Percentiles rank a stretch among this genome's conserved stretches.
Conservation (phyloP, 2,888 invertebrate genomes). For the Tanaodytes sp. region DNA sequence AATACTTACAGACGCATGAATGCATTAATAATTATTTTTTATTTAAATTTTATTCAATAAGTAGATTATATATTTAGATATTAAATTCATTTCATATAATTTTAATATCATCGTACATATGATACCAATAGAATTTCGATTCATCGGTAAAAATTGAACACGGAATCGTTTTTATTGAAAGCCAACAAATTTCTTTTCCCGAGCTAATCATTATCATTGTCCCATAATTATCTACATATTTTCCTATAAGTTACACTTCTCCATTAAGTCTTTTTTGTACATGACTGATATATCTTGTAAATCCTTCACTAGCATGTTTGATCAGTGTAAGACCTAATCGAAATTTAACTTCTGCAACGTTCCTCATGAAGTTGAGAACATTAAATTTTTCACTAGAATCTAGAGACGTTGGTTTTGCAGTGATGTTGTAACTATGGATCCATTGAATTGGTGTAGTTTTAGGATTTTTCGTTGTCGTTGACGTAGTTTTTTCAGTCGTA, state of each 20-base stretch:
- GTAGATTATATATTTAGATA: too few species aligned
- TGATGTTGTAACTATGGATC: conserved; percentile 50
- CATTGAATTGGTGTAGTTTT: conserved; percentile 59
- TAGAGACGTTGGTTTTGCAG: conserved; percentile 55
- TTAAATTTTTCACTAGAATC: conserved; percentile 59
- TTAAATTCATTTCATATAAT: too few species aligned
- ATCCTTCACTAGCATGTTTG: conserved; percentile 79
- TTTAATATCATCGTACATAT: too few species aligned
- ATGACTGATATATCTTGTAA: conserved; percentile 79
- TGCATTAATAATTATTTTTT: too few species aligned
- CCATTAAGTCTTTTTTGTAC: conserved; percentile 75
- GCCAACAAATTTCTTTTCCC: too few species aligned
- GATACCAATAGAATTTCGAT: too few species aligned
- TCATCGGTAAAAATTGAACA: too few species aligned
- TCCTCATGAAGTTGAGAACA: conserved; percentile 77
- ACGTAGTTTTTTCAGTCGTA: conserved; percentile 20
- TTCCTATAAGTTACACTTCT: conserved; percentile 49
- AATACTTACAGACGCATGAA: too few species aligned
- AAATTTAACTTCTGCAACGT: conserved; percentile 80
- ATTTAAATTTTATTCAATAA: too few species aligned
- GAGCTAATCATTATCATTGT: too few species aligned
- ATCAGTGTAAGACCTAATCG: conserved; percentile 80
- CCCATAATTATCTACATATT: too few species aligned
- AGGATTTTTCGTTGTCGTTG: conserved; percentile 37
- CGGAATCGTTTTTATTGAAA: too few species aligned